Percentiles rank a stretch among this genome's conserved stretches.
phyloP scores from a whole-genome alignment of 2,888 invertebrate species.

The Trissoscelio sp. region DNA sequence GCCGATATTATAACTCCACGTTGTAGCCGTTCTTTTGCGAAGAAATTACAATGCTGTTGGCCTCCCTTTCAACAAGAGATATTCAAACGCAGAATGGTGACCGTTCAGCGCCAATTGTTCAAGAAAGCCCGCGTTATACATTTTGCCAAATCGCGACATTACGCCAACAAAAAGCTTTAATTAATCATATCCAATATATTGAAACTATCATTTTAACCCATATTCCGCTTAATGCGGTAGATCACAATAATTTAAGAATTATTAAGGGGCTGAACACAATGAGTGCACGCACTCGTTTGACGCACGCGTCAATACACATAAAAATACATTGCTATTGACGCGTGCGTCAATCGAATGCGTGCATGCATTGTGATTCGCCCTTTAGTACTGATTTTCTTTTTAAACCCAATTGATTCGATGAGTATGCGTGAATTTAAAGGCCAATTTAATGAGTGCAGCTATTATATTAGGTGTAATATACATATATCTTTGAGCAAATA shows the following conservation, averaged over 20 bases:
- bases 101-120: conserved; percentile 53
- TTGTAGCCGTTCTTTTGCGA: conserved; percentile 49
- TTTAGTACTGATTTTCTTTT: too few relatives aligned
- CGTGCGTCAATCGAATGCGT: background rate
- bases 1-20: too few relatives aligned
- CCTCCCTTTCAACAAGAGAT: conserved; percentile 49
- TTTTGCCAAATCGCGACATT: conserved; percentile 60
- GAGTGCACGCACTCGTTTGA: too few relatives aligned
- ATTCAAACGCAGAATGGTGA: conserved; percentile 57
- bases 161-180: conserved; percentile 52
- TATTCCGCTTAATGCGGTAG: too few relatives aligned
- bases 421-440: too few relatives aligned
- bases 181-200: conserved; percentile 57
- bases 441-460: too few relatives aligned
- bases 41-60: conserved; percentile 63
- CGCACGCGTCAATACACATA: too few relatives aligned
- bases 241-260: too few relatives aligned
- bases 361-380: too few relatives aligned
- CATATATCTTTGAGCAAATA: too few relatives aligned
- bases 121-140: conserved; percentile 44
- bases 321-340: background rate
- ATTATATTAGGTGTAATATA: too few relatives aligned
- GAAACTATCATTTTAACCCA: conserved; percentile 53
- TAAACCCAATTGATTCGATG: too few relatives aligned
- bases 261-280: background rate